Conservation (phyloP, 2,797 vertebrate genomes). For the Neopelma chrysocephalum region DNA sequence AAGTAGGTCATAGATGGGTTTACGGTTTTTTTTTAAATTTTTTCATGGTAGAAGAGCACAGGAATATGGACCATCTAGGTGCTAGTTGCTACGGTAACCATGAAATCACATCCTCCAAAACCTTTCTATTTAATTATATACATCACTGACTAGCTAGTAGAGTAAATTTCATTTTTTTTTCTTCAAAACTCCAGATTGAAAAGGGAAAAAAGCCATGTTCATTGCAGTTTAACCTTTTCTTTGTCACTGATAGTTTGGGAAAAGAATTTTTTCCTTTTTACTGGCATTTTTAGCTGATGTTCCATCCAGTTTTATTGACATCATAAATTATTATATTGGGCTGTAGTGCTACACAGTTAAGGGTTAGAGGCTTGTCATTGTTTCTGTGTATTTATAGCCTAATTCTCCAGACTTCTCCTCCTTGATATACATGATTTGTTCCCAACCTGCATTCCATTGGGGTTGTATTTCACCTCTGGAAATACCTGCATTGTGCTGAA, state of each 20-base stretch:
- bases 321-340: conserved; percentile 20
- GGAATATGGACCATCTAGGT: conserved; percentile 14
- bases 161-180: conserved; percentile 4
- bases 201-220: neutral
- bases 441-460: neutral
- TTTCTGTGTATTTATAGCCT: conserved; percentile 46
- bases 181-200: neutral
- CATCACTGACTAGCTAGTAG: neutral
- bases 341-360: conserved; percentile 5
- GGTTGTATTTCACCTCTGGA: conserved; percentile 11
- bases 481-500: neutral
- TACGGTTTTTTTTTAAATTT: neutral
- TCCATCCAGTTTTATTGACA: conserved; percentile 18
- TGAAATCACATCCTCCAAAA: conserved; percentile 23
- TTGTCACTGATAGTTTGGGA: neutral
- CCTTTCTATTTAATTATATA: conserved; percentile 55
- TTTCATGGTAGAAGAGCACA: neutral
- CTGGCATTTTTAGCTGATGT: neutral
- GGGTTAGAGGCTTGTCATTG: conserved; percentile 49
- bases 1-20: neutral
- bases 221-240: neutral
- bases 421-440: conserved; percentile 33
- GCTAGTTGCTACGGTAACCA: conserved; percentile 31
- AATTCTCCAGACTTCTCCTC: conserved; percentile 8
- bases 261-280: neutral